Conservation (phyloP, 2,888 invertebrate genomes). For the Brachyptera putata region DNA sequence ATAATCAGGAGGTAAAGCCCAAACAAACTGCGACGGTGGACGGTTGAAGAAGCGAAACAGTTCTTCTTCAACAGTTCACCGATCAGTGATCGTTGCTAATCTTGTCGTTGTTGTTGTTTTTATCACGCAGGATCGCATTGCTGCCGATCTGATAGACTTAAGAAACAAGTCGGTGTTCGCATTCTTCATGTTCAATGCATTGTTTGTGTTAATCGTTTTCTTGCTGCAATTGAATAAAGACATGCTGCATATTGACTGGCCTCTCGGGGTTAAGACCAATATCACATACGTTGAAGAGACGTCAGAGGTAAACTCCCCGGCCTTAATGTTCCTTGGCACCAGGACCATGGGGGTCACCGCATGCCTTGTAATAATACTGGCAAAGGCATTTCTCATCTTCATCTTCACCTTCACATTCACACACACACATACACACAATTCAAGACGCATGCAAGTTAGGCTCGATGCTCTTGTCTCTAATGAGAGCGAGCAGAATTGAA, state of each 20-base stretch:
- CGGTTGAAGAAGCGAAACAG: no score
- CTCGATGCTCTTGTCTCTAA: no score
- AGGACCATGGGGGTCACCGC: neutral
- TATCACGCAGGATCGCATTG: conserved; percentile 81
- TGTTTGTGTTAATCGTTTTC: conserved; percentile 98
- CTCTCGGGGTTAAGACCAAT: conserved; percentile 91
- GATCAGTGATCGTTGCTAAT: neutral
- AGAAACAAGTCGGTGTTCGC: conserved; percentile 96
- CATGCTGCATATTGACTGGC: conserved; percentile 96
- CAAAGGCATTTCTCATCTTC: neutral
- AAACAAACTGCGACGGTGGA: no score
- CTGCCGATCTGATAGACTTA: conserved; percentile 86
- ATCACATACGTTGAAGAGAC: conserved; percentile 91
- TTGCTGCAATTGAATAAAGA: conserved; percentile 99
- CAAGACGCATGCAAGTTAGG: no score
- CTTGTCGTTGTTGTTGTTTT: no score
- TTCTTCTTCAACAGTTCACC: neutral
- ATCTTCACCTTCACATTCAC: neutral
- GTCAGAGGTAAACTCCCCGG: conserved; percentile 65
- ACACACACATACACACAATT: neutral
- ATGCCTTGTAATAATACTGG: neutral
- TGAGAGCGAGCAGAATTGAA: no score
- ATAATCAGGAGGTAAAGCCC: conserved; percentile 41
- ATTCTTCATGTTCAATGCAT: conserved; percentile 99
- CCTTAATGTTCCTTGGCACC: no score